phyloP scores from a whole-genome alignment of 2,113 vertebrate genomes.

The Charadrius vociferus region DNA sequence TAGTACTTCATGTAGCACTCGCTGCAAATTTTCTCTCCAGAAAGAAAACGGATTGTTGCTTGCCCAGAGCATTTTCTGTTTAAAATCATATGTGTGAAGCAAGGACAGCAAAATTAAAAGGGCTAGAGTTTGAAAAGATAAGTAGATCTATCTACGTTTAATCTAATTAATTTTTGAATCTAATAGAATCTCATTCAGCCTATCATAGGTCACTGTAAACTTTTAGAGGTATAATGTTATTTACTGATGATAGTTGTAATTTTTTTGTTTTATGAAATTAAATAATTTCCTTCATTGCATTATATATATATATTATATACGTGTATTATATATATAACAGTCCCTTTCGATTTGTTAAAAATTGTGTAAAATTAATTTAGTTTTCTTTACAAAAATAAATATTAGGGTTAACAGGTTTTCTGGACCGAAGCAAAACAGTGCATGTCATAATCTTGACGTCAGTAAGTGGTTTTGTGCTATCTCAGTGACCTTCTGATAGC shows the following conservation, averaged over 20 bases:
- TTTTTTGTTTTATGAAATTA: background rate
- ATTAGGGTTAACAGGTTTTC: background rate
- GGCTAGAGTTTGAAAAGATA: background rate
- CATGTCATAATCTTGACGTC: background rate
- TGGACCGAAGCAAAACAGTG: background rate
- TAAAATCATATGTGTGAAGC: background rate
- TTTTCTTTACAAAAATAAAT: background rate
- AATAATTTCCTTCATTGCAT: background rate
- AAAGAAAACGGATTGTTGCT: background rate
- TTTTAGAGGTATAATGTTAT: background rate
- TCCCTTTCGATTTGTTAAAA: background rate
- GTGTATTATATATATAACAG: background rate
- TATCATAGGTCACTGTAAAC: background rate
- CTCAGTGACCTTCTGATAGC: background rate
- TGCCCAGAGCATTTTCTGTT: background rate
- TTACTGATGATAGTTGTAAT: background rate
- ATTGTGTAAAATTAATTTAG: background rate
- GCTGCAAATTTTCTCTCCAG: background rate
- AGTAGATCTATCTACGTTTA: background rate
- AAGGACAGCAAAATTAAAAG: background rate
- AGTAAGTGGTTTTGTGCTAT: background rate
- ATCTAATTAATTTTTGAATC: background rate
- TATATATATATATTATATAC: background rate
- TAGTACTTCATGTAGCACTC: background rate
- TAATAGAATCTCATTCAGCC: background rate